phyloP scores from a whole-genome alignment of 2,113 vertebrate species.

The Gymnogyps californianus region DNA sequence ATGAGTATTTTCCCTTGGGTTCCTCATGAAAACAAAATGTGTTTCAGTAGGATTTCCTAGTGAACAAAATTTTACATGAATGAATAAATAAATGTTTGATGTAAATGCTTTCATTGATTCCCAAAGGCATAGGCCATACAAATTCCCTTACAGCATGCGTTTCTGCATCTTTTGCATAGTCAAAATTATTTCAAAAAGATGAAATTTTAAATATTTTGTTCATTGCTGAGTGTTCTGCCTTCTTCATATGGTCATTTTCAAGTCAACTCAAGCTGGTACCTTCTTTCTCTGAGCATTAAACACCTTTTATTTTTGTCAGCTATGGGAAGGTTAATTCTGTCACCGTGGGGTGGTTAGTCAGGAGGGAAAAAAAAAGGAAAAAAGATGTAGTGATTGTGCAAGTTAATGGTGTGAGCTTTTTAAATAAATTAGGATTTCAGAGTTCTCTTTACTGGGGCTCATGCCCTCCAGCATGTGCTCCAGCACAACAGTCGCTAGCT shows the following conservation, averaged over 20 bases:
- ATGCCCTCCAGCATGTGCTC: not conserved
- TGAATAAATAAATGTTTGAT: conserved; percentile 61
- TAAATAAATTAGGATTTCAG: not conserved
- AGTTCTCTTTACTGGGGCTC: not conserved
- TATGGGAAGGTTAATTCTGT: not conserved
- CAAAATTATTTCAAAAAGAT: not conserved
- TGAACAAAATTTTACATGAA: conserved; percentile 39
- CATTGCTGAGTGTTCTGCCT: not conserved
- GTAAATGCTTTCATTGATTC: conserved; percentile 45
- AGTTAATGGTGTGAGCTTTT: not conserved
- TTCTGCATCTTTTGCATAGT: not conserved
- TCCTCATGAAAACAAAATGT: not conserved
- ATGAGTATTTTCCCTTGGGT: not conserved
- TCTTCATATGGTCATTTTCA: not conserved
- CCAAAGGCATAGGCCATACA: not conserved
- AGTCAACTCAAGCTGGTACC: not conserved
- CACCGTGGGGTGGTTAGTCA: not conserved
- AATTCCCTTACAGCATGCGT: not conserved
- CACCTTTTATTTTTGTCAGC: not conserved
- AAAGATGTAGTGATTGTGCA: not conserved
- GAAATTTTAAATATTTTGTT: not conserved
- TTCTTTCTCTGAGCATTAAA: not conserved
- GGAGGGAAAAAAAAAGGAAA: not conserved
- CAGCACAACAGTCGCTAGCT: not conserved
- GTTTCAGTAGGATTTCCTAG: conserved; percentile 1